A percentile compares a stretch with the other conserved stretches of the same genome.
phyloP scores from a whole-genome alignment of 2,113 vertebrate species.

The Proterorhinus semilunaris region DNA sequence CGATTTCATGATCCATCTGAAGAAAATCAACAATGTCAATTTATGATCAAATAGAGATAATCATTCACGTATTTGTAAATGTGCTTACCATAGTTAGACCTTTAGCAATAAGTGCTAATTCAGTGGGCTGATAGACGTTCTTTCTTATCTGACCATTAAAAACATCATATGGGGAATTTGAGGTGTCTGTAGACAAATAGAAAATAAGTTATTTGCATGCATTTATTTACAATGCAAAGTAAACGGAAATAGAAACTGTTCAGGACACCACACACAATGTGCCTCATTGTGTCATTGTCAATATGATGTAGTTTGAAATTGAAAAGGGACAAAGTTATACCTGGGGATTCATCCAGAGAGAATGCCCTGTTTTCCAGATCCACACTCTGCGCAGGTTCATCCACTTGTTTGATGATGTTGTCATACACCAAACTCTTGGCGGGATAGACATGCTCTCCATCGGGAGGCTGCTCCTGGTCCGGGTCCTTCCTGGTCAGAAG shows the following conservation, averaged over 20 bases:
- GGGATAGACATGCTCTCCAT: slow-evolving; percentile 83
- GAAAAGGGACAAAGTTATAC: slow-evolving; percentile 60
- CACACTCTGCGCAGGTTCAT: slow-evolving; percentile 74
- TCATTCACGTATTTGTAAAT: not conserved
- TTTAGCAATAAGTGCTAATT: slow-evolving; percentile 89
- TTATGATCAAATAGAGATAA: not conserved
- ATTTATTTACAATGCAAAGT: not conserved
- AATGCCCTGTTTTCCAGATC: slow-evolving; percentile 92
- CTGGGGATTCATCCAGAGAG: slow-evolving; percentile 84
- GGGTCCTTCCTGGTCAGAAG: slow-evolving; percentile 75
- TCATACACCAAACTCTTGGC: slow-evolving; percentile 83
- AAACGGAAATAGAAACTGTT: not conserved
- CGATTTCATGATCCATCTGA: slow-evolving; percentile 75
- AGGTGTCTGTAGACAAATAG: slow-evolving; percentile 56
- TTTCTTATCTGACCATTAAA: slow-evolving; percentile 84
- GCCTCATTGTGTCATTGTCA: too few species aligned
- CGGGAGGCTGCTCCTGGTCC: slow-evolving; percentile 73
- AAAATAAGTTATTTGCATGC: not conserved
- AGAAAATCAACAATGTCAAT: slow-evolving; percentile 6
- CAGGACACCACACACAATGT: not conserved
- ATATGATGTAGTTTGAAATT: not conserved
- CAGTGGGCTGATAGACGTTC: slow-evolving; percentile 90
- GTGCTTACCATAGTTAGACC: slow-evolving; percentile 73
- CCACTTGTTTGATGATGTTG: slow-evolving; percentile 85
- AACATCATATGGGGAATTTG: slow-evolving; percentile 83